These are phyloP conservation scores for Lacanobia oleracea DNA, from an alignment of 2,888 invertebrate genomes.

Conservation along the genomic window DNA sequence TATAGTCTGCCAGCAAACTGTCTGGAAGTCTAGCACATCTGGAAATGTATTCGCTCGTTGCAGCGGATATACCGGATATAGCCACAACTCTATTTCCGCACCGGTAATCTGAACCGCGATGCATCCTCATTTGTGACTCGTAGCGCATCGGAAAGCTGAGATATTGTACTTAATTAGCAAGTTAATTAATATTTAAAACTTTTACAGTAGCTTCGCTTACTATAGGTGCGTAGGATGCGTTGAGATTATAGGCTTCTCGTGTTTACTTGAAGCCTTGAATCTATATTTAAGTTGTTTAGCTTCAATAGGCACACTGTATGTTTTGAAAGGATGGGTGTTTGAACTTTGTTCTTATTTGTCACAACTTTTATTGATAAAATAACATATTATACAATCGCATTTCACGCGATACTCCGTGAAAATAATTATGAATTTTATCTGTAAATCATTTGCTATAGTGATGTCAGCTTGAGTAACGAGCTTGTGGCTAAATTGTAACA, in stretches of 20 bases:
- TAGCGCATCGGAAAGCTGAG: not conserved
- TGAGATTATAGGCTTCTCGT: not conserved
- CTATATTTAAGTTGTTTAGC: no score
- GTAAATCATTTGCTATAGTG: no score
- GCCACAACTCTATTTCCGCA: not conserved
- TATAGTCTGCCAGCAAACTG: not conserved
- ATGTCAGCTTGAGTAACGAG: no score
- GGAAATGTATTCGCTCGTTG: not conserved
- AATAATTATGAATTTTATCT: no score
- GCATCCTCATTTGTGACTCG: not conserved
- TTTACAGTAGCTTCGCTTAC: not conserved
- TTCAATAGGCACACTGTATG: no score
- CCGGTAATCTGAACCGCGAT: constrained; percentile 16
- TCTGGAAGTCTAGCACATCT: not conserved
- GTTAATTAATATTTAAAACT: not conserved
- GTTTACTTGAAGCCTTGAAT: no score
- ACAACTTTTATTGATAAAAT: no score
- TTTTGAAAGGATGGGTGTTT: no score
- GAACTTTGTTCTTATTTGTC: no score
- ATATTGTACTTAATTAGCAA: not conserved
- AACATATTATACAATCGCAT: no score
- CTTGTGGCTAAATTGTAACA: no score
- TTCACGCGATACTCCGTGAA: no score
- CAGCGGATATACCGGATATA: constrained; percentile 8
- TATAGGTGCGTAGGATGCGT: not conserved